A percentile compares a stretch with the other conserved stretches of the same genome.
Evolutionary conservation across 2,888 invertebrate genomes (phyloP).

Genomic region (Neelides folsomi): DNA sequence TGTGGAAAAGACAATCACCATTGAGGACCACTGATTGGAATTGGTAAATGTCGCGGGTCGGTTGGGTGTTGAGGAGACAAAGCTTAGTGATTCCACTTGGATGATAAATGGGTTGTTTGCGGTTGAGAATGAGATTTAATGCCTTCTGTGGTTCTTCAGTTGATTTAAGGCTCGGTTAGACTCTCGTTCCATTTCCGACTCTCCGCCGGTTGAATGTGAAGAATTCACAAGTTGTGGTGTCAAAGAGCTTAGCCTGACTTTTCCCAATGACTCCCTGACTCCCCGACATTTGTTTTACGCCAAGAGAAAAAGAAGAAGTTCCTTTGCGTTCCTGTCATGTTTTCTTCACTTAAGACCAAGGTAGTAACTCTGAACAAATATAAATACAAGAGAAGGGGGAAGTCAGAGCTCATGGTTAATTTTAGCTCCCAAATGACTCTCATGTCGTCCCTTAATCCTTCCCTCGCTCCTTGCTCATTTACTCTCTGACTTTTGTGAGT

Average conservation of each 20-base stretch:
- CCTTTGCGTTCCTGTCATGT: too few species aligned
- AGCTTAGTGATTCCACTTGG: not conserved
- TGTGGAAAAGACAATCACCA: not conserved
- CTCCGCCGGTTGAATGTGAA: slow-evolving; percentile 10
- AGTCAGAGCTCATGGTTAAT: slow-evolving; percentile 2
- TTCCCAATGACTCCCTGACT: slow-evolving; percentile 5
- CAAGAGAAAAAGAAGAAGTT: too few species aligned
- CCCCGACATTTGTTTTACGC: slow-evolving; percentile 2
- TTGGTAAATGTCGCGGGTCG: not conserved
- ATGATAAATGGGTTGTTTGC: not conserved
- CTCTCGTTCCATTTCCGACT: slow-evolving; percentile 8
- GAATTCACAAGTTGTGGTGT: slow-evolving; percentile 16
- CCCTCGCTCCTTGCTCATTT: too few species aligned
- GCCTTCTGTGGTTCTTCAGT: not conserved
- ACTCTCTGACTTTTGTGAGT: too few species aligned
- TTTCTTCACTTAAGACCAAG: too few species aligned
- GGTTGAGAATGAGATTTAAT: not conserved
- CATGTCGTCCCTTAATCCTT: too few species aligned
- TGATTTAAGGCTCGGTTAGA: slow-evolving; percentile 1
- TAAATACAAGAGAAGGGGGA: too few species aligned
- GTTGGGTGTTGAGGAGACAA: not conserved
- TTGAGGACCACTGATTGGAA: not conserved
- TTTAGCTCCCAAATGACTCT: not conserved
- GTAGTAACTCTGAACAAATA: too few species aligned
- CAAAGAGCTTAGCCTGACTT: slow-evolving; percentile 13